phyloP scores from a whole-genome alignment of 23 tunicate genomes.

The Trididemnum clinides region DNA sequence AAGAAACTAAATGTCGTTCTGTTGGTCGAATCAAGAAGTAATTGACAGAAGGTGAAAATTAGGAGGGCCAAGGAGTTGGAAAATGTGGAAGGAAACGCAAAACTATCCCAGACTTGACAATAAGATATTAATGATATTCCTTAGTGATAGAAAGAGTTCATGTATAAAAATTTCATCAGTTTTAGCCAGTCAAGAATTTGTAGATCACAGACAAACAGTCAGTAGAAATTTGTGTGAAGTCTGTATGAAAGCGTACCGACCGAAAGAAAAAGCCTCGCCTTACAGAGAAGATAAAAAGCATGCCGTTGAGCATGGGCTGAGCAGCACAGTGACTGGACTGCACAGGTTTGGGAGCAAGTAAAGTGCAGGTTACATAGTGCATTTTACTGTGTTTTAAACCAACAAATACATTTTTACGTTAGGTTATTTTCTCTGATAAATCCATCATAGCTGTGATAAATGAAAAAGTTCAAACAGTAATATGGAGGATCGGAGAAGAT shows the following conservation, averaged over 20 bases:
- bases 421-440: too few relatives aligned
- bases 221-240: constrained; percentile 1
- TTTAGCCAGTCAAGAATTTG: too few relatives aligned
- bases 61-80: constrained; percentile 12
- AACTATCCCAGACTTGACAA: not conserved
- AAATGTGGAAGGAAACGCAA: not conserved
- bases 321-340: constrained; percentile 10
- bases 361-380: not conserved
- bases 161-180: too few relatives aligned
- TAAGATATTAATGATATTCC: not conserved
- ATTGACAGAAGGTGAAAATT: not conserved
- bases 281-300: not conserved
- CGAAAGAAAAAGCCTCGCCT: constrained; percentile 6
- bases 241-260: not conserved
- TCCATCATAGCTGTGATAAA: not conserved
- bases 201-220: too few relatives aligned
- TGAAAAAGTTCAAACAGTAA: not conserved
- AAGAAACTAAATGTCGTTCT: not conserved
- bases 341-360: constrained; percentile 9
- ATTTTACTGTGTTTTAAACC: too few relatives aligned
- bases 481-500: not conserved
- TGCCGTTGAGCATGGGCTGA: not conserved
- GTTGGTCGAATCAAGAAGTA: too few relatives aligned
- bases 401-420: too few relatives aligned
- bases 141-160: not conserved